Evolutionary conservation across 2,888 invertebrate species (phyloP).

Genomic region (Patella caerulea): DNA sequence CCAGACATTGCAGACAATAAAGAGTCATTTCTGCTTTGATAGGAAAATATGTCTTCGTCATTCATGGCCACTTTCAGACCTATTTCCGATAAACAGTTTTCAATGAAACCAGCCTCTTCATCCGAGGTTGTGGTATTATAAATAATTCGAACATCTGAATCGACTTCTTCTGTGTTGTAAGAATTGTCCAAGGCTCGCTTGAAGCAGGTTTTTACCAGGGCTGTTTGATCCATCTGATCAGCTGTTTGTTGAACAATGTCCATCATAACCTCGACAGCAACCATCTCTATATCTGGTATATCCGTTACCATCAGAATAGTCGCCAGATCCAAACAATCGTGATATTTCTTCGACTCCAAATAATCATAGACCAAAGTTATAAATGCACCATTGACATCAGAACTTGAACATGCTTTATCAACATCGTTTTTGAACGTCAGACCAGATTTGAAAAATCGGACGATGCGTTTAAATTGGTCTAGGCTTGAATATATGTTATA

Average conservation of each 20-base stretch:
- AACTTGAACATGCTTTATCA: background rate
- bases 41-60: background rate
- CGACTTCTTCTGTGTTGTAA: background rate
- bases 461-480: background rate
- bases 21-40: background rate
- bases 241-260: background rate
- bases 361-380: no score
- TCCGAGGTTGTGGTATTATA: background rate
- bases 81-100: background rate
- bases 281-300: background rate
- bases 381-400: no score
- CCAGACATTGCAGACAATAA: background rate
- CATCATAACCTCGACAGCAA: background rate
- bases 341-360: background rate
- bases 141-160: background rate
- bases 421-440: background rate
- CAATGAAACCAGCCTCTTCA: background rate
- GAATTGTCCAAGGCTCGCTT: background rate
- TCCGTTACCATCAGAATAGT: background rate
- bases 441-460: background rate
- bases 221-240: background rate
- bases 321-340: background rate
- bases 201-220: background rate
- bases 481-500: background rate
- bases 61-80: background rate